These are phyloP conservation scores for Acromyrmex charruanus DNA, from an alignment of 1,140 invertebrate genomes.

Conservation along the genomic window DNA sequence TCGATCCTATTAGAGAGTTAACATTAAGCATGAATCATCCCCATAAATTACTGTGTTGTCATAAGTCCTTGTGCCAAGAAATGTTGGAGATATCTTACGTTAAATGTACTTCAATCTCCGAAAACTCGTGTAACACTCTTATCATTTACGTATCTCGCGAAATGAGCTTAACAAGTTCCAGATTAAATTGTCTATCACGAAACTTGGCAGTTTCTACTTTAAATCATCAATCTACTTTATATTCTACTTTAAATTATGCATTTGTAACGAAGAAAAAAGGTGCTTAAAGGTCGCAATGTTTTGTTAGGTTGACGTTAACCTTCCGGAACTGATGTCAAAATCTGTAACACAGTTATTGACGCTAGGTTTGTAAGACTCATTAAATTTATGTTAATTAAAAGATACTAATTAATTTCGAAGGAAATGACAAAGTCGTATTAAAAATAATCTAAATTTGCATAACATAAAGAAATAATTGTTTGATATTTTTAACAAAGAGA, in stretches of 20 bases:
- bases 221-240: not conserved
- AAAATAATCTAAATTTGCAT: too few relatives aligned
- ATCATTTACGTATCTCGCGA: not conserved
- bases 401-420: too few relatives aligned
- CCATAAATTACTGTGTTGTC: not conserved
- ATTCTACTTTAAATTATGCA: not conserved
- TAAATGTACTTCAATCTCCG: not conserved
- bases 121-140: not conserved
- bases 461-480: too few relatives aligned
- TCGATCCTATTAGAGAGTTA: too few relatives aligned
- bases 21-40: conserved; percentile 1
- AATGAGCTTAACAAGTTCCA: not conserved
- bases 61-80: not conserved
- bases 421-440: too few relatives aligned
- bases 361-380: too few relatives aligned
- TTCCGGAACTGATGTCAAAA: too few relatives aligned
- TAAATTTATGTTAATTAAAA: too few relatives aligned
- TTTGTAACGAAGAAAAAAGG: not conserved
- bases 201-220: not conserved
- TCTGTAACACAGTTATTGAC: too few relatives aligned
- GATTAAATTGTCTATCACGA: not conserved
- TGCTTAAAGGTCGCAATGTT: not conserved
- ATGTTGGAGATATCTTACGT: not conserved
- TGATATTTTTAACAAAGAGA: too few relatives aligned
- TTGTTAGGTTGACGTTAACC: not conserved